Evolutionary conservation across 1,140 invertebrate genomes (phyloP).

Genomic region (Pseudomyrmex cubaensis): DNA sequence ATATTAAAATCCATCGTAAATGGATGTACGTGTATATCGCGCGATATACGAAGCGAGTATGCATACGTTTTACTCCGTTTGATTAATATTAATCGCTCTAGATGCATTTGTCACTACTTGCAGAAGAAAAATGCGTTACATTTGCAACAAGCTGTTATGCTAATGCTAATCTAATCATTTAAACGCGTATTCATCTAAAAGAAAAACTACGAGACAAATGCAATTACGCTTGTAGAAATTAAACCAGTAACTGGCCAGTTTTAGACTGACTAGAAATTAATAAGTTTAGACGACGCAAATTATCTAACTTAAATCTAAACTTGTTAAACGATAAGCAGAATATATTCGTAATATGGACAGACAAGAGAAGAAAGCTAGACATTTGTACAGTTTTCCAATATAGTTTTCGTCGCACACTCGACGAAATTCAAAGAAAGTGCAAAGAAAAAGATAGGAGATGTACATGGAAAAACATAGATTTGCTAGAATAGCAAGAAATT

Average conservation of each 20-base stretch:
- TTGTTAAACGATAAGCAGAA: too few species aligned
- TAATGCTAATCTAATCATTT: constrained; percentile 14
- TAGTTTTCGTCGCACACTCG: constrained; percentile 17
- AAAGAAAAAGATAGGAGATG: neutral
- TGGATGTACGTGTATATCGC: neutral
- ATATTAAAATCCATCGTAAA: constrained; percentile 52
- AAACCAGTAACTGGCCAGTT: too few species aligned
- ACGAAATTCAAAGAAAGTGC: constrained; percentile 6
- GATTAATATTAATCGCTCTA: constrained; percentile 57
- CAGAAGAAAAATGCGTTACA: constrained; percentile 33
- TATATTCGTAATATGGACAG: too few species aligned
- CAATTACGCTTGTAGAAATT: too few species aligned
- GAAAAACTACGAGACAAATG: neutral
- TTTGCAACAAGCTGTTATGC: constrained; percentile 35
- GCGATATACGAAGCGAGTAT: constrained; percentile 21
- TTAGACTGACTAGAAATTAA: too few species aligned
- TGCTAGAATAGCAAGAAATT: too few species aligned
- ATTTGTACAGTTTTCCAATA: too few species aligned
- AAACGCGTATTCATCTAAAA: neutral
- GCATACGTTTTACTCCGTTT: constrained; percentile 39
- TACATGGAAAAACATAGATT: neutral
- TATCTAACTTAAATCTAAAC: too few species aligned
- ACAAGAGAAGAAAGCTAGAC: too few species aligned
- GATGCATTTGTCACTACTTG: constrained; percentile 49
- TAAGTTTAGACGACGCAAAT: too few species aligned